A percentile compares a stretch with the other conserved stretches of the same genome.
phyloP scores from a whole-genome alignment of 2,797 vertebrate genomes.

The Bradypodion ventrale region DNA sequence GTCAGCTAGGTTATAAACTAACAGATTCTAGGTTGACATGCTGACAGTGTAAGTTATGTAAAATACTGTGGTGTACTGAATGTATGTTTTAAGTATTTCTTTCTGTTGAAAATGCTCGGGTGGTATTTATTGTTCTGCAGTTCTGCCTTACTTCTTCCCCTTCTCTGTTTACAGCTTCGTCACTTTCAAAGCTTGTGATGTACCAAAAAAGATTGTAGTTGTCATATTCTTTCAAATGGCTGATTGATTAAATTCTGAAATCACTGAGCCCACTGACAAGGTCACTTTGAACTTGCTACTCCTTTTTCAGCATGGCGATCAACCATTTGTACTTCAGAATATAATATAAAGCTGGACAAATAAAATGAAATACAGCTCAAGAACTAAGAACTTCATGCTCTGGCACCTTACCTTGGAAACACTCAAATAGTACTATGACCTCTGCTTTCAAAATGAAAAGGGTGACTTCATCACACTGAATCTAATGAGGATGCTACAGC shows the following conservation, averaged over 20 bases:
- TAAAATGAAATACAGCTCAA: not conserved
- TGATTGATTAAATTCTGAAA: slow-evolving; percentile 42
- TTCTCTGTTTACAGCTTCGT: not conserved
- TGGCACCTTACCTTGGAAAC: not conserved
- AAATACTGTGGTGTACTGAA: slow-evolving; percentile 5
- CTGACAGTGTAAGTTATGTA: slow-evolving; percentile 9
- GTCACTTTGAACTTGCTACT: slow-evolving; percentile 31
- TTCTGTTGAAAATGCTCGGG: not conserved
- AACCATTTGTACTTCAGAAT: slow-evolving; percentile 31
- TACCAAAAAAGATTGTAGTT: not conserved
- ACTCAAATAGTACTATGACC: not conserved
- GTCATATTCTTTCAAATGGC: not conserved
- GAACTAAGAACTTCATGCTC: slow-evolving; percentile 34
- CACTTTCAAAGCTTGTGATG: not conserved
- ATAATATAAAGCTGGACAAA: not conserved
- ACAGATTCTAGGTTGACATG: slow-evolving; percentile 14
- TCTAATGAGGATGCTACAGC: slow-evolving; percentile 10
- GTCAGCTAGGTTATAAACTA: slow-evolving; percentile 30
- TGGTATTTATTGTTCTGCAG: not conserved
- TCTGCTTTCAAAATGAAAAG: slow-evolving; percentile 14
- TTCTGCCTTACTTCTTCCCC: not conserved
- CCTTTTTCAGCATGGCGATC: slow-evolving; percentile 20
- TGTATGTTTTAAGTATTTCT: slow-evolving; percentile 27
- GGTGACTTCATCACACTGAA: slow-evolving; percentile 5
- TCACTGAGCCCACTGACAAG: slow-evolving; percentile 5